A percentile compares a stretch with the other conserved stretches of the same genome.
phyloP scores from a whole-genome alignment of 2,888 invertebrate species.

The Helicoverpa assulta region DNA sequence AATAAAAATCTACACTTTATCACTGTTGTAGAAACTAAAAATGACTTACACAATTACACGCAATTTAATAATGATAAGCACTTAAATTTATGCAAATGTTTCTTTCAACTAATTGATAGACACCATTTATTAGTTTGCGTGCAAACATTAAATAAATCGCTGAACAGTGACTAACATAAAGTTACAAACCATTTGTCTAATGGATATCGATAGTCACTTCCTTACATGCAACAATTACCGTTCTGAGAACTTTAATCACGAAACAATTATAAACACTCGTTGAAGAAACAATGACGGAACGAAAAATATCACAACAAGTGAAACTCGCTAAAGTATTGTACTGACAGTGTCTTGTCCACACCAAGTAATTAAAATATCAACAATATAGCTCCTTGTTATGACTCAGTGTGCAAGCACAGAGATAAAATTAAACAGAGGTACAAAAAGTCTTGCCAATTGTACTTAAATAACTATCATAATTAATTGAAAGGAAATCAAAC shows the following conservation, averaged over 20 bases:
- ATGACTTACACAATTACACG: constrained; percentile 74
- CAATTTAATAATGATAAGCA: constrained; percentile 75
- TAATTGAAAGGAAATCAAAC: constrained; percentile 63
- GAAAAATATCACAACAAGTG: constrained; percentile 50
- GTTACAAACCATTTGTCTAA: constrained; percentile 81
- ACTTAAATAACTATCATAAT: constrained; percentile 1
- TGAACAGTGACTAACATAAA: constrained; percentile 75
- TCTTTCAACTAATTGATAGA: constrained; percentile 77
- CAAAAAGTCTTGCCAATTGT: constrained; percentile 18
- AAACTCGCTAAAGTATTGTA: constrained; percentile 40
- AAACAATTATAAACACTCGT: constrained; percentile 65
- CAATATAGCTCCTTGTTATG: not conserved
- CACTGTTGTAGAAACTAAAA: constrained; percentile 70
- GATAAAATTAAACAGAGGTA: constrained; percentile 15
- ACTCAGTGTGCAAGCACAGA: not conserved
- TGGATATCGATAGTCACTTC: constrained; percentile 78
- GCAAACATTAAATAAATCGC: constrained; percentile 84
- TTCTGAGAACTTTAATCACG: constrained; percentile 71
- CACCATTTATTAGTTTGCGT: constrained; percentile 79
- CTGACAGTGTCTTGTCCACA: constrained; percentile 20
- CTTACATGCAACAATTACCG: constrained; percentile 69
- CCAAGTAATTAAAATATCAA: constrained; percentile 13
- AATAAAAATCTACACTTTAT: constrained; percentile 72
- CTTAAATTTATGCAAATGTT: constrained; percentile 80
- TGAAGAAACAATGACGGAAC: constrained; percentile 56